Evolutionary conservation across 2,113 vertebrate genomes (phyloP).

Genomic region (Mirza zaza): DNA sequence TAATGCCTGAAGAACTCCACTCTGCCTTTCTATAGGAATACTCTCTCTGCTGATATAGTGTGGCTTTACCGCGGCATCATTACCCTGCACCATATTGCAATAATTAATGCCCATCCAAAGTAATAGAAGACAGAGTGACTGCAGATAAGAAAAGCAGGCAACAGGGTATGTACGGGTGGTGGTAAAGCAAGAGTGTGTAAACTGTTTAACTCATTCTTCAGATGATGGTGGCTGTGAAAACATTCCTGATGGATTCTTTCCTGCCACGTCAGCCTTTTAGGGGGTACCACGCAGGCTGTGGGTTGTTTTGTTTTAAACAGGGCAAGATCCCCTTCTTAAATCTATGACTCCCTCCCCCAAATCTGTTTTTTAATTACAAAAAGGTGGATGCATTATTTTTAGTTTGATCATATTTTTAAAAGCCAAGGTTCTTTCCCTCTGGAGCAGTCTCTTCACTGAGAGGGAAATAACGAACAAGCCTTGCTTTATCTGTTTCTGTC

Average conservation of each 20-base stretch:
- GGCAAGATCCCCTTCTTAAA: neutral
- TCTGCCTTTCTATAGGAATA: conserved; percentile 40
- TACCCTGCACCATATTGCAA: conserved; percentile 50
- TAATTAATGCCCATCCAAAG: conserved; percentile 59
- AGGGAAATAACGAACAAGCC: neutral
- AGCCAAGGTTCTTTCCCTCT: neutral
- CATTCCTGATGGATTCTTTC: conserved; percentile 67
- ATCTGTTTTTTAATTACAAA: neutral
- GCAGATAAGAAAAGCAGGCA: neutral
- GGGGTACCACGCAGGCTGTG: neutral
- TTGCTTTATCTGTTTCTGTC: neutral
- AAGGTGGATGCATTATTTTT: neutral
- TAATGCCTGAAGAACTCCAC: neutral
- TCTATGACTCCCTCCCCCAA: neutral
- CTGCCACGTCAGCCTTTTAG: conserved; percentile 21
- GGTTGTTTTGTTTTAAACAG: neutral
- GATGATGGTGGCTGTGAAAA: conserved; percentile 59
- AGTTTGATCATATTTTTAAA: neutral
- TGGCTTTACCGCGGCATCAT: conserved; percentile 29
- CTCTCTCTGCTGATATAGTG: conserved; percentile 20
- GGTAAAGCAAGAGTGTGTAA: conserved; percentile 57
- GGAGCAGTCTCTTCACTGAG: neutral
- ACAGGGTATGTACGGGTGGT: neutral
- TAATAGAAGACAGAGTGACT: neutral
- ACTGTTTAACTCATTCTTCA: conserved; percentile 70